phyloP scores from a whole-genome alignment of 2,113 vertebrate species.

The Macaca nemestrina region DNA sequence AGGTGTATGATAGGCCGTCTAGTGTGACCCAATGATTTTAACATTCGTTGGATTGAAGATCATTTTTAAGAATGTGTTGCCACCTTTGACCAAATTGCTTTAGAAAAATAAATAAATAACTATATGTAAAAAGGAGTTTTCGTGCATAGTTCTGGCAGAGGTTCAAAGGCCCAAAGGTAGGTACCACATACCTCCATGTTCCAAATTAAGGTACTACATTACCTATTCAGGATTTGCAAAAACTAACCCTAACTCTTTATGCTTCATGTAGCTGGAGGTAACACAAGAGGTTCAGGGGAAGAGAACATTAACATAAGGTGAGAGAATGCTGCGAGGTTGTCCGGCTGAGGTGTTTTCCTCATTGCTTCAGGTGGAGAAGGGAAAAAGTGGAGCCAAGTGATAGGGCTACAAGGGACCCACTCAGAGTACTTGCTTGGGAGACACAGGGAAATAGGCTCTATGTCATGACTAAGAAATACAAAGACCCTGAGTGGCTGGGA shows the following conservation, averaged over 20 bases:
- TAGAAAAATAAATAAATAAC: neutral
- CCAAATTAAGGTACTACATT: neutral
- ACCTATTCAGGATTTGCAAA: neutral
- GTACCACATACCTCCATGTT: neutral
- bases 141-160: neutral
- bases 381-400: neutral
- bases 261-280: neutral
- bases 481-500: neutral
- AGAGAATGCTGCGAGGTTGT: neutral
- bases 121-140: neutral
- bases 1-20: neutral
- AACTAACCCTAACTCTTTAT: neutral
- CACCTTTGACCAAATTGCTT: neutral
- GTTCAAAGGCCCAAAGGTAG: neutral
- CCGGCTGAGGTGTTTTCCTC: neutral
- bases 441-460: neutral
- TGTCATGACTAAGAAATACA: neutral
- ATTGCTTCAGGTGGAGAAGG: neutral
- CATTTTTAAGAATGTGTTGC: neutral
- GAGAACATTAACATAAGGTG: neutral
- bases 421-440: neutral
- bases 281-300: neutral
- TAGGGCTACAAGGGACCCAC: neutral
- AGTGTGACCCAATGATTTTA: neutral
- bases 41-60: neutral